Evolutionary conservation across 2,888 invertebrate genomes (phyloP).

Genomic region (Marronus borbonicus): DNA sequence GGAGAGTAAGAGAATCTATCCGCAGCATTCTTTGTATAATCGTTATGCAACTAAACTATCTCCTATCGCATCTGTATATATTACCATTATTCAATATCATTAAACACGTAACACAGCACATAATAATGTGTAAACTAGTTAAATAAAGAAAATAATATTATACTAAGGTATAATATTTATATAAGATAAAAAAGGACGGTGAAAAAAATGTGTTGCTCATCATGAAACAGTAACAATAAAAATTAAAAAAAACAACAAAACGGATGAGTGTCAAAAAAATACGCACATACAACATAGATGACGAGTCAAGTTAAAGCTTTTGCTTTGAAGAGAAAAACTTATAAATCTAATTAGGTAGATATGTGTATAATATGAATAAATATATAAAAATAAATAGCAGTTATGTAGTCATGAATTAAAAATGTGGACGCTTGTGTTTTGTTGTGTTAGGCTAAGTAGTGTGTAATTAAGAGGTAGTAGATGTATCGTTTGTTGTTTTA

Average conservation of each 20-base stretch:
- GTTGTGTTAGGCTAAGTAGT: constrained; percentile 55
- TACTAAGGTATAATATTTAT: constrained; percentile 42
- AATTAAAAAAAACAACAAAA: constrained; percentile 6
- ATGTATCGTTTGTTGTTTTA: too few relatives aligned
- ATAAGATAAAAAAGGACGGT: constrained; percentile 17
- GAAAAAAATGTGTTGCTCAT: constrained; percentile 14
- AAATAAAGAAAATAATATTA: constrained; percentile 9
- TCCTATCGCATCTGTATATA: not conserved
- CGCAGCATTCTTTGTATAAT: too few relatives aligned
- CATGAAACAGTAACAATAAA: constrained; percentile 51
- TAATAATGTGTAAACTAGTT: constrained; percentile 19
- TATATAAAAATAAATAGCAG: constrained; percentile 53
- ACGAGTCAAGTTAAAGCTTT: constrained; percentile 59
- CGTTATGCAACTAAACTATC: too few relatives aligned
- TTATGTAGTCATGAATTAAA: constrained; percentile 35
- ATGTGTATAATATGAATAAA: constrained; percentile 54
- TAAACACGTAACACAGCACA: constrained; percentile 16
- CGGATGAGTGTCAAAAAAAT: constrained; percentile 47
- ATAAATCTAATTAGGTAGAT: constrained; percentile 48
- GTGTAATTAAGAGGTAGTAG: constrained; percentile 37
- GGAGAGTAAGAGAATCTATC: too few relatives aligned
- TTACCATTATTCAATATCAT: not conserved
- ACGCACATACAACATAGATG: constrained; percentile 57
- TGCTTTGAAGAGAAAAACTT: constrained; percentile 51
- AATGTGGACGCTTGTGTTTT: constrained; percentile 55